Evolutionary conservation across 2,113 vertebrate genomes (phyloP).

Genomic region (Tenrec ecaudatus): DNA sequence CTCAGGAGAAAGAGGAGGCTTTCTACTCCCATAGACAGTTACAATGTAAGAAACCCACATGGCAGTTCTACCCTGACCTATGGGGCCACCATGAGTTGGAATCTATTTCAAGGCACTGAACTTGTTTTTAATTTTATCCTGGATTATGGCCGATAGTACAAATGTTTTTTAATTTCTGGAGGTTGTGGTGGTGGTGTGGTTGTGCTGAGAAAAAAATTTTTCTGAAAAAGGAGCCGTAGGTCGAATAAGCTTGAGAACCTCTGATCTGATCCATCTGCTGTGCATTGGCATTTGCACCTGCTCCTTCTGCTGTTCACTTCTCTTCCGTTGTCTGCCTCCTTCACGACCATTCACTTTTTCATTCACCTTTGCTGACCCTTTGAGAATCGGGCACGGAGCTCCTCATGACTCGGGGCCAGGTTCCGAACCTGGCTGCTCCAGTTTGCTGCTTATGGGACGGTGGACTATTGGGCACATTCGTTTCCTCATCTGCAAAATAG

Average conservation of each 20-base stretch:
- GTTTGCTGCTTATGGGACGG: neutral
- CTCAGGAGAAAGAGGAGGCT: no score
- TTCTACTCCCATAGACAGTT: no score
- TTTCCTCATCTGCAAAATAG: conserved; percentile 6
- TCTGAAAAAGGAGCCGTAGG: no score
- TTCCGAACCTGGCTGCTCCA: neutral
- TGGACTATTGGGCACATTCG: neutral
- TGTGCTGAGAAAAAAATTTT: no score
- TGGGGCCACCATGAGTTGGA: no score
- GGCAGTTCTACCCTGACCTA: no score
- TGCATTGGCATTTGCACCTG: neutral
- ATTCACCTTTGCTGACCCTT: neutral
- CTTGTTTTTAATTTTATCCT: no score
- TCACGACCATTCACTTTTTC: neutral
- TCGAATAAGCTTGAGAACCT: neutral
- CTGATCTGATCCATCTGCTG: neutral
- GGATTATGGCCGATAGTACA: no score
- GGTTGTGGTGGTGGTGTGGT: no score
- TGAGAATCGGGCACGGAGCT: fast-evolving
- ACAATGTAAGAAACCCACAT: no score
- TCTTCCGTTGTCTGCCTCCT: neutral
- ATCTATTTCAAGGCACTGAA: no score
- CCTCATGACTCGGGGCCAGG: neutral
- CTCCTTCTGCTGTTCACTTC: neutral
- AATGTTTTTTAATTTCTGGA: no score